A percentile compares a stretch with the other conserved stretches of the same genome.
These are phyloP conservation scores for Chlorodrepanis virens DNA, from an alignment of 2,113 vertebrate species.

Conservation along the genomic window DNA sequence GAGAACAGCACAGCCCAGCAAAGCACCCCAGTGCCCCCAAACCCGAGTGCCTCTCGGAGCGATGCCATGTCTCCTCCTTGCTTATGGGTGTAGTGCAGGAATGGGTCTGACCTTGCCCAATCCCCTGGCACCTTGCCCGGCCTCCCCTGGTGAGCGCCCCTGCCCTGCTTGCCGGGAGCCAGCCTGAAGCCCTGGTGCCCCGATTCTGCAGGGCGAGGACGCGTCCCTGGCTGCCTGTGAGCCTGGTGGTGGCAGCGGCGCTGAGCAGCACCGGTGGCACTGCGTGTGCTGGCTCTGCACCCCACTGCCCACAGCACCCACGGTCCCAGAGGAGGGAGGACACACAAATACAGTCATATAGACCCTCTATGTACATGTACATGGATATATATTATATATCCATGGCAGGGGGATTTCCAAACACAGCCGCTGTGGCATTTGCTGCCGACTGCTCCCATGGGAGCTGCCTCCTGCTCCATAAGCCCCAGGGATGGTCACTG, in stretches of 20 bases:
- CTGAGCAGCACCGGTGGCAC: not conserved
- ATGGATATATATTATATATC: too few species aligned
- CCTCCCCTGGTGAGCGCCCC: not conserved
- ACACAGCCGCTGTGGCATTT: not conserved
- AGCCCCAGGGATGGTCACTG: not conserved
- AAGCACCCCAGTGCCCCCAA: not conserved
- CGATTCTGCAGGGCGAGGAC: not conserved
- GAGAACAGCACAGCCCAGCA: not conserved
- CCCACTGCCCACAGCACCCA: fast-evolving
- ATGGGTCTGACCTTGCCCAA: not conserved
- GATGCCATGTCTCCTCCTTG: not conserved
- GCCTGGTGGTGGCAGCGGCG: not conserved
- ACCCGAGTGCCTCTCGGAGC: fast-evolving
- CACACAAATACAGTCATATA: fast-evolving
- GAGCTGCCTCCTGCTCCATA: not conserved
- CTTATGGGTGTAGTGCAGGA: not conserved
- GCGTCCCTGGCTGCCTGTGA: not conserved
- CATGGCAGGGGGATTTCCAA: not conserved
- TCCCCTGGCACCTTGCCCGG: not conserved
- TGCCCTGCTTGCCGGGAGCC: not conserved
- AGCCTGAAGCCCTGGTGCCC: not conserved
- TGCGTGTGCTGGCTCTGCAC: not conserved
- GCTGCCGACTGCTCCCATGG: not conserved
- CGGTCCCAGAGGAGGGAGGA: not conserved
- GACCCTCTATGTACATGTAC: too few species aligned